A percentile compares a stretch with the other conserved stretches of the same genome.
Evolutionary conservation across 2,888 invertebrate genomes (phyloP).

Genomic region (Bellardia bayeri): DNA sequence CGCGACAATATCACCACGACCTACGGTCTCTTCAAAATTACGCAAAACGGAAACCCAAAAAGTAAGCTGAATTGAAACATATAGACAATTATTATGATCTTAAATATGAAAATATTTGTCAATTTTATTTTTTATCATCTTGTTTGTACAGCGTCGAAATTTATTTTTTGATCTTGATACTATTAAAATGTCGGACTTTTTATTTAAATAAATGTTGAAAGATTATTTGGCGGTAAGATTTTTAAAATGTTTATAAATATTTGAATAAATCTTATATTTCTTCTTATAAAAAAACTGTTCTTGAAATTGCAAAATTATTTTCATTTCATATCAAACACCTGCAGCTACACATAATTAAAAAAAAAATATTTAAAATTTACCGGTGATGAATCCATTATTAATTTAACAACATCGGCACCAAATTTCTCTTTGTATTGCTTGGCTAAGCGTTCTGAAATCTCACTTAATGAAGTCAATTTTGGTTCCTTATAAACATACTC

Average conservation of each 20-base stretch:
- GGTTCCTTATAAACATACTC: constrained; percentile 98
- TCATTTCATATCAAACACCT: too few relatives aligned
- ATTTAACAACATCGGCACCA: constrained; percentile 93
- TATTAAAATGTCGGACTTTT: constrained; percentile 74
- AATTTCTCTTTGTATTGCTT: constrained; percentile 94
- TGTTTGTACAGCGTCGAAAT: constrained; percentile 72
- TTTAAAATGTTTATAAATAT: not conserved
- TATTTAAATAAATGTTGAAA: constrained; percentile 72
- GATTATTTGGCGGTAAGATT: not conserved
- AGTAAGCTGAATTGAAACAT: constrained; percentile 75
- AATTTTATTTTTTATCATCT: constrained; percentile 41
- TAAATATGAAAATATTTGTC: constrained; percentile 21
- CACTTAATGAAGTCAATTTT: constrained; percentile 96
- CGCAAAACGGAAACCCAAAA: constrained; percentile 80
- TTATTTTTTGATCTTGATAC: constrained; percentile 74
- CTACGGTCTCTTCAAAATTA: constrained; percentile 76
- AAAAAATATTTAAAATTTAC: constrained; percentile 86
- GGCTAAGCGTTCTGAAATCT: constrained; percentile 94
- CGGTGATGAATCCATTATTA: constrained; percentile 96
- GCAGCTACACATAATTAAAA: not conserved
- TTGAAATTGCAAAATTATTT: too few relatives aligned
- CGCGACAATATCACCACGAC: constrained; percentile 58
- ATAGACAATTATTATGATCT: too few relatives aligned
- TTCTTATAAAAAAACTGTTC: too few relatives aligned
- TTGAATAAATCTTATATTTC: not conserved